A percentile compares a stretch with the other conserved stretches of the same genome.
Conservation (phyloP, 2,113 vertebrate species). For the Clarias gariepinus region DNA sequence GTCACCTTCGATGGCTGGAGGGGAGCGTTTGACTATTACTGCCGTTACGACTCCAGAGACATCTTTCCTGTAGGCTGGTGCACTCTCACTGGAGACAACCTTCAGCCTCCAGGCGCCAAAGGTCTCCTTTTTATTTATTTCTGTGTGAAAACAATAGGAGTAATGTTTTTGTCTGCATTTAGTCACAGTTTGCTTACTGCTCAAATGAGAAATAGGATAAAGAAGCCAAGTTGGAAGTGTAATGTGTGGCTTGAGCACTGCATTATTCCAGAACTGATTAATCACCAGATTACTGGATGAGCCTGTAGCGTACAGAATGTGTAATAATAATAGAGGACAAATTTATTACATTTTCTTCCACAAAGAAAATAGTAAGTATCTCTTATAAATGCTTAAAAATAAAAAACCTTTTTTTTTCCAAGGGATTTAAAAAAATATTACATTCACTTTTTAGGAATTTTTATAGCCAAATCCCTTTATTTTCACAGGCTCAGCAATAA, state of each 20-base stretch:
- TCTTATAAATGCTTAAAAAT: neutral
- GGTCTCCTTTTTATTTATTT: slow-evolving; percentile 68
- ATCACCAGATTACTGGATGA: neutral
- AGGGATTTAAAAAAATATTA: too few species aligned
- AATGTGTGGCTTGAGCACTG: neutral
- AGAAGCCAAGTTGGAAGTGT: neutral
- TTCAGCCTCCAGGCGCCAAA: slow-evolving; percentile 97
- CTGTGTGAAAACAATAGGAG: neutral
- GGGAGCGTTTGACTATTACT: slow-evolving; percentile 99
- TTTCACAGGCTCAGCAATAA: too few species aligned
- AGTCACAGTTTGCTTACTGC: neutral
- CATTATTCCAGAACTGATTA: neutral
- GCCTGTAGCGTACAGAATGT: neutral
- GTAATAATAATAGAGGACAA: neutral
- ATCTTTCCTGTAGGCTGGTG: slow-evolving; percentile 99
- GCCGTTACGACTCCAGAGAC: slow-evolving; percentile 97
- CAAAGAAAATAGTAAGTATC: neutral
- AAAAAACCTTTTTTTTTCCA: neutral
- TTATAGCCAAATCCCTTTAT: too few species aligned
- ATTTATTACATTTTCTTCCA: neutral
- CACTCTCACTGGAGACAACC: slow-evolving; percentile 94
- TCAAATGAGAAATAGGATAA: neutral
- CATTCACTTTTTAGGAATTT: too few species aligned
- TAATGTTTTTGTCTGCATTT: slow-evolving; percentile 12
- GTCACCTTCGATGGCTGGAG: slow-evolving; percentile 99